These are phyloP conservation scores for Drosophila littoralis DNA, from an alignment of 1,140 invertebrate species.

Conservation along the genomic window DNA sequence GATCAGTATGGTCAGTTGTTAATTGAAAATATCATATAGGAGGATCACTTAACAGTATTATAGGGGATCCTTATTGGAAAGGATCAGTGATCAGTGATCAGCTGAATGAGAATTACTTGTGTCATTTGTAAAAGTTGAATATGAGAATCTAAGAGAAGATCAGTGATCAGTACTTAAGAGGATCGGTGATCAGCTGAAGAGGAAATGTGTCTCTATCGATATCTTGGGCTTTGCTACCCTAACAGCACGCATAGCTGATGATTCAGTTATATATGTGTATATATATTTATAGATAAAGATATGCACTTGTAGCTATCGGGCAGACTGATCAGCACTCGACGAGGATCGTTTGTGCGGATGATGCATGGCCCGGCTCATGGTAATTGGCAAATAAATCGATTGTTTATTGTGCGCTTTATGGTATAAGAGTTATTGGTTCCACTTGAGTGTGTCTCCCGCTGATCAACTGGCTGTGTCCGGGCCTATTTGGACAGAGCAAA, in stretches of 20 bases:
- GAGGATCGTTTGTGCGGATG: slow-evolving; percentile 12
- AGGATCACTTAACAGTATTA: too few species aligned
- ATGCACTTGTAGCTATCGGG: neutral
- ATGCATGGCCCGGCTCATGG: slow-evolving; percentile 32
- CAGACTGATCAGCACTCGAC: slow-evolving; percentile 11
- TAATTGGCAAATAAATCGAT: slow-evolving; percentile 47
- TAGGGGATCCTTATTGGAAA: too few species aligned
- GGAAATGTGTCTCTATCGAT: neutral
- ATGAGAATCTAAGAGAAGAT: neutral
- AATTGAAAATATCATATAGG: too few species aligned
- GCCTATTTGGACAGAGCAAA: slow-evolving; percentile 47
- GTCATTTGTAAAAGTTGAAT: neutral
- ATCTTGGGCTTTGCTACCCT: neutral
- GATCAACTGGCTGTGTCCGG: neutral
- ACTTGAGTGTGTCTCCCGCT: slow-evolving; percentile 27
- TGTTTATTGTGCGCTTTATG: slow-evolving; percentile 47
- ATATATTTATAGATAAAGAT: neutral
- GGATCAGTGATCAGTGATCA: too few species aligned
- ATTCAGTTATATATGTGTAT: neutral
- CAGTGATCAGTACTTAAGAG: slow-evolving; percentile 1
- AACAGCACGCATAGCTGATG: neutral
- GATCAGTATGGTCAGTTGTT: neutral
- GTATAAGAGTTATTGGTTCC: slow-evolving; percentile 44
- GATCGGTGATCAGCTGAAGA: neutral
- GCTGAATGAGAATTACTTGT: too few species aligned